These are phyloP conservation scores for Hemibagrus guttatus DNA, from an alignment of 2,797 vertebrate genomes.

Conservation along the genomic window DNA sequence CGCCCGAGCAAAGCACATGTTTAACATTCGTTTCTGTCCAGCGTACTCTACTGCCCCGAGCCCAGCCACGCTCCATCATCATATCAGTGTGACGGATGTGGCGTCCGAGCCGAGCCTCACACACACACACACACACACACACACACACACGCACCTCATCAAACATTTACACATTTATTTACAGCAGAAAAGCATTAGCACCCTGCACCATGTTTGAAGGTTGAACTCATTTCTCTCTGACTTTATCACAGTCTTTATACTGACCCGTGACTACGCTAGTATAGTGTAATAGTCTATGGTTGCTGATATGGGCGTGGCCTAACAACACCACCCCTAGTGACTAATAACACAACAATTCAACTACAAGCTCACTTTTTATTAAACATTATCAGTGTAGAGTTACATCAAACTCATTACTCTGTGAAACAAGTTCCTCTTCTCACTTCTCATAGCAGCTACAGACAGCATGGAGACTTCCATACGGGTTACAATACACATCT, in stretches of 20 bases:
- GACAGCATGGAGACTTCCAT: too few species aligned
- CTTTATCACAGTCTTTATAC: neutral
- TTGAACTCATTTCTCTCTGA: neutral
- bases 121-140: neutral
- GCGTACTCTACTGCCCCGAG: neutral
- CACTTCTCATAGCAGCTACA: too few species aligned
- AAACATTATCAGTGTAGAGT: neutral
- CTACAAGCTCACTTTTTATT: neutral
- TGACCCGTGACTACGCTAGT: neutral
- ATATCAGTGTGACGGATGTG: neutral
- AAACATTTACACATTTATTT: constrained; percentile 16
- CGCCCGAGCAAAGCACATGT: constrained; percentile 62
- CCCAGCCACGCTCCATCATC: neutral
- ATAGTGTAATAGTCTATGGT: neutral
- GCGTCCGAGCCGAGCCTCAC: neutral
- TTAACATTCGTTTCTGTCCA: constrained; percentile 55
- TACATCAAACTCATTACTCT: too few species aligned
- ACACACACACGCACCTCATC: constrained; percentile 1
- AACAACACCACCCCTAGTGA: neutral
- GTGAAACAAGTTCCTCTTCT: too few species aligned
- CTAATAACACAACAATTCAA: neutral
- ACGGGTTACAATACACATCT: too few species aligned
- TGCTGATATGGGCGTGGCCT: neutral
- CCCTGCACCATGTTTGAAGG: neutral
- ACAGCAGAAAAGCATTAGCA: neutral